Evolutionary conservation across 2,113 vertebrate species (phyloP), one percentile per base, ranked within the genome.

Genomic region (Callionymus lyra): DNA sequence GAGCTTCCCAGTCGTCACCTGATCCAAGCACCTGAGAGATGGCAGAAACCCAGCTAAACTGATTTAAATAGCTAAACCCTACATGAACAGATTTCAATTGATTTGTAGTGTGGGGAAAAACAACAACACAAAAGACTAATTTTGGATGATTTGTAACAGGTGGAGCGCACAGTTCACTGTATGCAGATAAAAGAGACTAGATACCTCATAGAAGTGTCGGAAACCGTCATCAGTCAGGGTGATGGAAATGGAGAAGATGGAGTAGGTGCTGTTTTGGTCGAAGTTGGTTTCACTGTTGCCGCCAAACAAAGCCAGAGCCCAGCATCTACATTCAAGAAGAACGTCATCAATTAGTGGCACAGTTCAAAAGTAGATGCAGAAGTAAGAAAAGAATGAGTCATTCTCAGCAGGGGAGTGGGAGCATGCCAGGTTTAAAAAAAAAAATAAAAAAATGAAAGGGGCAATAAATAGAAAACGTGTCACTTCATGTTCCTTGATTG

Each of bases 221-320:
- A 90, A 94, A 44, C 94, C 94, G 45, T 95, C 89, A 59, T 94
- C 89, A 4, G 93, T 98, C 63, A 98, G 75, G 1, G 89, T 97
- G 70, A 97, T 90, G 56, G 91, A 95, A 74, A 98, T 90, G 63
- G 89, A 93, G 76, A 98, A 98, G 68, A 96, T 88, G 21, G 93
- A 96, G 44, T 96, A 97, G 18, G 94, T 97, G 55, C 88, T 84
- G 74, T 98, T 97, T 65, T 98, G 93, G 44, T 98, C 92, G 77
- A 95, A 97, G 19, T 93, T 93, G 1, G 89, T 92, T 80, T 97
- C 93, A 59, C 88, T 92, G 82, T 97, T 98, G 67, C 93, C 93
- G 78, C 93, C 94, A 54, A 88, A 95, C 41, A 98, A 73, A 47
- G 88, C 88, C 72, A 97, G 76, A 21, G 94, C 93, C 92, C 92